Percentiles rank a stretch among this genome's conserved stretches.
Evolutionary conservation across 2,797 vertebrate species (phyloP).

Genomic region (Chelmon rostratus): DNA sequence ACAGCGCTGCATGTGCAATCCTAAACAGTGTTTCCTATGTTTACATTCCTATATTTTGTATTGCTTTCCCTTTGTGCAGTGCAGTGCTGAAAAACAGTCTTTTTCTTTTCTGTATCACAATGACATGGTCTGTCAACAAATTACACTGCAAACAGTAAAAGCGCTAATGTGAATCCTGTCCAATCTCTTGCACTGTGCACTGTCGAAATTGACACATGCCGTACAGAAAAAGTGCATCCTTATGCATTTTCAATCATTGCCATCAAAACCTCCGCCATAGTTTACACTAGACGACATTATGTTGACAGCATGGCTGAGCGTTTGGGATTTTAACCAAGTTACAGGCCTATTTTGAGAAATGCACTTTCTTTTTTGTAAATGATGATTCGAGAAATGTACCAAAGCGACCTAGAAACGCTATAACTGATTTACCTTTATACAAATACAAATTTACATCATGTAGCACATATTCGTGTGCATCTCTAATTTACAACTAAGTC

Average conservation of each 20-base stretch:
- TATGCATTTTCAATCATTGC: too few species aligned
- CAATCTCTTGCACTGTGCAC: background rate
- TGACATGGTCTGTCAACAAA: background rate
- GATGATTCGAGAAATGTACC: too few species aligned
- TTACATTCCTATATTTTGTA: background rate
- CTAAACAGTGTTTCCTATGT: too few species aligned
- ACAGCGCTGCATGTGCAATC: background rate
- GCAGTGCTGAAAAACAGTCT: too few species aligned
- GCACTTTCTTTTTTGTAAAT: too few species aligned
- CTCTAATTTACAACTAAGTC: slow-evolving; percentile 62
- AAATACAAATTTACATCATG: slow-evolving; percentile 71
- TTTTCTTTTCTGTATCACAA: too few species aligned
- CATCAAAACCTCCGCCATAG: background rate
- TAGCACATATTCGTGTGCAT: slow-evolving; percentile 52
- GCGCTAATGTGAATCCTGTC: background rate
- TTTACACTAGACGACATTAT: background rate
- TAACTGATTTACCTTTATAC: slow-evolving; percentile 54
- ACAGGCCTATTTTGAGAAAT: too few species aligned
- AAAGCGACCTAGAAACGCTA: too few species aligned
- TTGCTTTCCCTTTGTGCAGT: background rate
- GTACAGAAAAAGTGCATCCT: too few species aligned
- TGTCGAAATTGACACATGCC: too few species aligned
- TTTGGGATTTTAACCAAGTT: background rate
- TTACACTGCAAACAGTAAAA: background rate
- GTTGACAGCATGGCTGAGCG: too few species aligned